Conservation (phyloP, 2,888 invertebrate genomes). For the Archips xylosteana region DNA sequence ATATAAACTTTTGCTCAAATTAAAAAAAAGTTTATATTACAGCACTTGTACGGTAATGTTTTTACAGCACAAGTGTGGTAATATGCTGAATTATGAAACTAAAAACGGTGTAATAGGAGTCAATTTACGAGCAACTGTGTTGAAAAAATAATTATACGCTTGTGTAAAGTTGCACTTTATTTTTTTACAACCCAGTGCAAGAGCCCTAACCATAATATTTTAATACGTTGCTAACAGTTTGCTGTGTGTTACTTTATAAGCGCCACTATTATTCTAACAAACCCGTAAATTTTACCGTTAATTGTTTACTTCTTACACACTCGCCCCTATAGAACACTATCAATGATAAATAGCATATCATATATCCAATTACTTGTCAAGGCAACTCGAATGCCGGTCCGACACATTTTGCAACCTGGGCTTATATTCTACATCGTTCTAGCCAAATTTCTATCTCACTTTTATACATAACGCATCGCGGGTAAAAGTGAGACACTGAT, state of each 20-base stretch:
- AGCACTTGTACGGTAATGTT: too few relatives aligned
- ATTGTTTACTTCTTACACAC: conserved; percentile 12
- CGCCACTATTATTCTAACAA: background rate
- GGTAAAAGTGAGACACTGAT: background rate
- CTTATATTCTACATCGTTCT: conserved; percentile 37
- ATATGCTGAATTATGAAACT: too few relatives aligned
- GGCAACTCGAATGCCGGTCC: conserved; percentile 61
- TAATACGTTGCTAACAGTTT: too few relatives aligned
- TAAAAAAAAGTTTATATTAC: too few relatives aligned
- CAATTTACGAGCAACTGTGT: too few relatives aligned
- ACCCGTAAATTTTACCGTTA: background rate
- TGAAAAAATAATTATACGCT: too few relatives aligned
- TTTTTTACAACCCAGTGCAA: too few relatives aligned
- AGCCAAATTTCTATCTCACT: background rate
- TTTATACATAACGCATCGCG: background rate
- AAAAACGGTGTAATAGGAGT: too few relatives aligned
- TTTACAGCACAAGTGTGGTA: too few relatives aligned
- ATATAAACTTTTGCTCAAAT: too few relatives aligned
- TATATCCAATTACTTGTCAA: conserved; percentile 75
- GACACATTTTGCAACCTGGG: conserved; percentile 62
- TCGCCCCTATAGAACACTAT: conserved; percentile 31
- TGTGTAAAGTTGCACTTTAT: too few relatives aligned
- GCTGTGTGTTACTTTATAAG: background rate
- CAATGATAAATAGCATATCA: conserved; percentile 67
- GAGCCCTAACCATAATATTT: too few relatives aligned